Evolutionary conservation across 2,888 invertebrate species (phyloP).

Genomic region (Melolontha melolontha): DNA sequence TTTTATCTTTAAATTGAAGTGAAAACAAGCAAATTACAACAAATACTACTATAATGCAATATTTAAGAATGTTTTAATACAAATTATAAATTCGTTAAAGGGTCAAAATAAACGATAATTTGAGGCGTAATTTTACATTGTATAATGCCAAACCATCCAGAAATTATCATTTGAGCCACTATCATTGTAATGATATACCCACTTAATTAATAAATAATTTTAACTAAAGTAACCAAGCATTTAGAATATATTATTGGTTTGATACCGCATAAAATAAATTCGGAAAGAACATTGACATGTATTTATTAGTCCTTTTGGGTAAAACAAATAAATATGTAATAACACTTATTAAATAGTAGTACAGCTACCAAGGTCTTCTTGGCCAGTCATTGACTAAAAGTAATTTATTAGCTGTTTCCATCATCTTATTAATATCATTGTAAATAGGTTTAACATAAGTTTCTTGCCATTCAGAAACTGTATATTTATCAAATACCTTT

Average conservation of each 20-base stretch:
- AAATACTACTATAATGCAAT: too few relatives aligned
- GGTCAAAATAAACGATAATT: too few relatives aligned
- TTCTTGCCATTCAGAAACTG: conserved; percentile 74
- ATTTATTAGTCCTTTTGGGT: background rate
- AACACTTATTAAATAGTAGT: background rate
- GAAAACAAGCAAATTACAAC: too few relatives aligned
- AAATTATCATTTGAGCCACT: too few relatives aligned
- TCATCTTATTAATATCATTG: conserved; percentile 66
- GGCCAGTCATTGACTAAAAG: conserved; percentile 68
- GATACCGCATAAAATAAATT: background rate
- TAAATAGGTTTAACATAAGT: conserved; percentile 62
- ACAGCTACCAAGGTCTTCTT: conserved; percentile 64
- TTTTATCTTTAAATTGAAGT: too few relatives aligned
- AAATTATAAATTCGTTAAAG: too few relatives aligned
- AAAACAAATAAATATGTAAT: background rate
- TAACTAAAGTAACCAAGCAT: too few relatives aligned
- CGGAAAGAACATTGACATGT: background rate
- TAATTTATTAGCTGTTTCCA: conserved; percentile 66
- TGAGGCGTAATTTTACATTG: too few relatives aligned
- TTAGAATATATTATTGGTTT: background rate
- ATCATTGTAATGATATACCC: too few relatives aligned
- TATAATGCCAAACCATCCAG: too few relatives aligned
- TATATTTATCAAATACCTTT: conserved; percentile 71
- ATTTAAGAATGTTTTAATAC: too few relatives aligned
- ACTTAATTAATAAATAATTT: too few relatives aligned